phyloP scores from a whole-genome alignment of 2,888 invertebrate genomes.

The Philaethria dido region DNA sequence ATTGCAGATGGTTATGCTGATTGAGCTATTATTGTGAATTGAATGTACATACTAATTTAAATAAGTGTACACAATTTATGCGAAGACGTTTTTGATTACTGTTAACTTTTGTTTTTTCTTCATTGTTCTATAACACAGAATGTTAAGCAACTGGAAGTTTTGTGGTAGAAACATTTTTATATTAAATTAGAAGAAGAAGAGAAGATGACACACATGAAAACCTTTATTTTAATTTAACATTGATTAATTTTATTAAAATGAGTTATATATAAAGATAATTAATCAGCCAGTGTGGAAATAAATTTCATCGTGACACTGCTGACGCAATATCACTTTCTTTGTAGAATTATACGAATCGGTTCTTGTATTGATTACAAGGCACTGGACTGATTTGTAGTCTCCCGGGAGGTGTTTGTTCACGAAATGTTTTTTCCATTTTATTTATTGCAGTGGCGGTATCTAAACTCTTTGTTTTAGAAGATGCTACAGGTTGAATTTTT shows the following conservation, averaged over 20 bases:
- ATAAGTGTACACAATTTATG: not conserved
- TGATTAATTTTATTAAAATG: no score
- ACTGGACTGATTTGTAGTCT: constrained; percentile 27
- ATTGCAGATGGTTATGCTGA: constrained; percentile 22
- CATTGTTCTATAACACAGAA: no score
- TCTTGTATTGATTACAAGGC: constrained; percentile 28
- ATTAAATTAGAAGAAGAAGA: no score
- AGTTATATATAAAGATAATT: not conserved
- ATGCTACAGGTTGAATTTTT: not conserved
- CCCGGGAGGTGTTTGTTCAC: constrained; percentile 27
- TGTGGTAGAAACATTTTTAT: no score
- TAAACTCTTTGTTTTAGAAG: not conserved
- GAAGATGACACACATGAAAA: no score
- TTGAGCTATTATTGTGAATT: constrained; percentile 17
- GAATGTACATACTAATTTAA: not conserved
- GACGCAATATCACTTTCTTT: constrained; percentile 18
- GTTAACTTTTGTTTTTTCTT: no score
- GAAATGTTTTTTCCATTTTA: constrained; percentile 25
- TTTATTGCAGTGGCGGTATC: constrained; percentile 11
- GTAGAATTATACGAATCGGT: constrained; percentile 20
- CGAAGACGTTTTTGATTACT: not conserved
- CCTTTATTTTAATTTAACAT: no score
- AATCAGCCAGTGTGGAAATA: not conserved
- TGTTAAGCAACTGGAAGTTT: no score
- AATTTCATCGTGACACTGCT: constrained; percentile 8